These are phyloP conservation scores for Henricia sp. DNA, from an alignment of 53 echinoderm and acorn worm genomes.

Conservation along the genomic window DNA sequence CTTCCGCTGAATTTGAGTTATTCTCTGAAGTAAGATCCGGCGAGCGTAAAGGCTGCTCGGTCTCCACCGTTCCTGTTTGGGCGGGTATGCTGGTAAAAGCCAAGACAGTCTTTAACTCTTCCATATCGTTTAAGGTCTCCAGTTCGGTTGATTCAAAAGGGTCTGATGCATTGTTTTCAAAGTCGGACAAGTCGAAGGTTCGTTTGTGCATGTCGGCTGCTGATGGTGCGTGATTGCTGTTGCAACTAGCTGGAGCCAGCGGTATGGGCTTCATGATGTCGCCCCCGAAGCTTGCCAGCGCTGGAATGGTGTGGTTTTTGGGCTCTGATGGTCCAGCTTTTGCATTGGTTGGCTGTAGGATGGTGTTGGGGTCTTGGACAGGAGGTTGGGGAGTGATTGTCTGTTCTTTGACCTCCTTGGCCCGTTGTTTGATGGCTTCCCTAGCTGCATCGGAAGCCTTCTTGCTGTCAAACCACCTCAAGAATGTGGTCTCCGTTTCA, in stretches of 20 bases:
- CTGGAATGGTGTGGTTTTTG: conserved; percentile 5
- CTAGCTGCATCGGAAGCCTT: conserved; percentile 31
- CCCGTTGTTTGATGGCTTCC: conserved; percentile 50
- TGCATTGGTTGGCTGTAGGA: conserved; percentile 37
- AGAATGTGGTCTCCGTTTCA: conserved; percentile 75
- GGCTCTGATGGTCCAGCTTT: conserved; percentile 27
- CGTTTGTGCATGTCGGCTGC: conserved; percentile 1
- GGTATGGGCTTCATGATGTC: conserved; percentile 60
- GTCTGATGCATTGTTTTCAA: conserved; percentile 84
- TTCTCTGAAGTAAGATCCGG: conserved; percentile 28
- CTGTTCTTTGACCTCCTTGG: conserved; percentile 48
- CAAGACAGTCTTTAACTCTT: conserved; percentile 89
- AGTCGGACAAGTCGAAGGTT: conserved; percentile 75
- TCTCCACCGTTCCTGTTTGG: conserved; percentile 8
- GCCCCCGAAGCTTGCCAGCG: conserved; percentile 48
- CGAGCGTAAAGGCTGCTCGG: conserved; percentile 28
- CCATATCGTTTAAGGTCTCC: conserved; percentile 92
- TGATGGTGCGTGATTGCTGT: neutral
- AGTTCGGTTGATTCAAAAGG: conserved; percentile 96
- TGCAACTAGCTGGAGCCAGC: conserved; percentile 8
- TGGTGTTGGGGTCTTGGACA: conserved; percentile 20
- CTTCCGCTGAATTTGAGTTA: conserved; percentile 6
- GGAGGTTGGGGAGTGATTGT: conserved; percentile 53
- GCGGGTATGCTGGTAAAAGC: conserved; percentile 51
- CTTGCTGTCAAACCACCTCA: conserved; percentile 60